Conservation (phyloP, 2,797 vertebrate species). For the Cossypha polioptera region DNA sequence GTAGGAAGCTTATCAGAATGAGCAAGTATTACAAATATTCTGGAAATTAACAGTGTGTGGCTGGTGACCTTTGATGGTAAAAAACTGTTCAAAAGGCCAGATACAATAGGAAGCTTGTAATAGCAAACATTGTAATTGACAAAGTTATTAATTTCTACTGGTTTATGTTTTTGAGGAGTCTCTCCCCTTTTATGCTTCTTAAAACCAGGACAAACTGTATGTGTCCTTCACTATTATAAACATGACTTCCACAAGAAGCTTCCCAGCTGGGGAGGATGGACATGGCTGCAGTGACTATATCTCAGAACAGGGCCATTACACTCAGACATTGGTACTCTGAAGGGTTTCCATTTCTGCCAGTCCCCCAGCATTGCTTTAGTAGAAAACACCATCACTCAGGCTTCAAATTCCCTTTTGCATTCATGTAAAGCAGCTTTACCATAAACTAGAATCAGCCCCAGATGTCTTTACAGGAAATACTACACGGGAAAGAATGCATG, state of each 20-base stretch:
- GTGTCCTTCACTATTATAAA: not conserved
- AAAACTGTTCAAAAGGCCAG: not conserved
- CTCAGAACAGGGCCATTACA: not conserved
- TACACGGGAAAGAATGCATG: not conserved
- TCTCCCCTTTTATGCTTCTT: not conserved
- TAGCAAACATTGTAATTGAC: not conserved
- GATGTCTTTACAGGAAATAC: constrained; percentile 1
- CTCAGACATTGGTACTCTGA: not conserved
- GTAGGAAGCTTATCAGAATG: not conserved
- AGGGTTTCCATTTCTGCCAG: not conserved
- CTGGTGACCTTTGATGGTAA: not conserved
- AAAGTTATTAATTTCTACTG: not conserved
- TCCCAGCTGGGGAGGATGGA: not conserved
- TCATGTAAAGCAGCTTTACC: not conserved
- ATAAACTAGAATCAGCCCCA: not conserved
- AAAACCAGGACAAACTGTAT: not conserved
- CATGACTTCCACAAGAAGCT: not conserved
- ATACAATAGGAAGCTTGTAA: not conserved
- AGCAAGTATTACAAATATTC: not conserved
- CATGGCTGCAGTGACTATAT: rapidly evolving
- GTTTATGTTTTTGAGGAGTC: not conserved
- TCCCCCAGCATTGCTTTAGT: not conserved
- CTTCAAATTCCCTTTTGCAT: not conserved
- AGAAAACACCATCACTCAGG: not conserved
- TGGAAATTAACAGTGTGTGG: not conserved